Percentiles rank a stretch among this genome's conserved stretches.
These are phyloP conservation scores for Allygus modestus DNA, from an alignment of 2,888 invertebrate genomes.

Conservation along the genomic window DNA sequence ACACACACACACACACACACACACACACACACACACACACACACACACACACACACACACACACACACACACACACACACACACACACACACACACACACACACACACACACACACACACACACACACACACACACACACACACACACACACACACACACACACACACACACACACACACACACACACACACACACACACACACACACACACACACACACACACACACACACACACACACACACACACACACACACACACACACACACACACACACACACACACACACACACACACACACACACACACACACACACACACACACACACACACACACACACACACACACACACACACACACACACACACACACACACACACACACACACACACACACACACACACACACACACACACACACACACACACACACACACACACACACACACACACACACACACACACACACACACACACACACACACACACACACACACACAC, in stretches of 20 bases:
- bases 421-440: constrained; percentile 52
- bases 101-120: constrained; percentile 9
- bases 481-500: constrained; percentile 48
- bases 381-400: constrained; percentile 52
- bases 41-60: constrained; percentile 9
- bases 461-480: constrained; percentile 52
- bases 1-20: constrained; percentile 9
- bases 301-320: constrained; percentile 34
- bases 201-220: constrained; percentile 51
- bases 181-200: constrained; percentile 52
- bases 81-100: constrained; percentile 9
- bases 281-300: constrained; percentile 9
- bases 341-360: constrained; percentile 48
- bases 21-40: constrained; percentile 9
- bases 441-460: constrained; percentile 52
- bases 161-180: constrained; percentile 50
- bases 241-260: constrained; percentile 9
- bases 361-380: constrained; percentile 39
- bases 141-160: constrained; percentile 9
- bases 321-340: constrained; percentile 47
- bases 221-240: constrained; percentile 9
- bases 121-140: constrained; percentile 9
- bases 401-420: constrained; percentile 52
- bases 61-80: constrained; percentile 9
- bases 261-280: constrained; percentile 9